Base-by-base conservation (phyloP, 2,888 invertebrate species). In the Dryocosmus kuriphilus region DNA sequence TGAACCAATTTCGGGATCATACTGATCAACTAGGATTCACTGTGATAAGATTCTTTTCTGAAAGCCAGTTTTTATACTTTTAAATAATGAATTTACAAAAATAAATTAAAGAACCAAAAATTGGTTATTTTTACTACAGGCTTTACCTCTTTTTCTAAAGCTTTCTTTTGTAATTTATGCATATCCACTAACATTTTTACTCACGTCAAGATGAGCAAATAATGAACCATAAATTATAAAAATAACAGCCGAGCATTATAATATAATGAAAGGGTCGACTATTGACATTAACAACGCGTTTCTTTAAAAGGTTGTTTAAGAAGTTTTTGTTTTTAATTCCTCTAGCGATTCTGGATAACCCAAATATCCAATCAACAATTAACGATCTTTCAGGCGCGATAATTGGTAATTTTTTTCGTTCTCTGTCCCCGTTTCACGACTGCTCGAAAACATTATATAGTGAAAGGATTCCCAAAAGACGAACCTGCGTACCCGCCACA, bases 401-500 rank as follows among this genome's bases (percentile, higher is more conserved):
- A 61, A 75, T 46, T 61, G 38, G 75, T 27, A 7, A 41, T 62
- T 60, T 63, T 61, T 61, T 63, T 75, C 16, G 19, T 19, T 30
- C 62, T 75, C n/a, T 38, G 62, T 27, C 41, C 46, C 67, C 19
- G 30, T 51, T 41, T 46, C 41, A 41, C 24, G 19, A 24, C 67
- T 27, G 32, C 19, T 76, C 32, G 67, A 30, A 11, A 41, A 24
- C 32, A 65, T 76, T 67, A 16, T 16, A 32, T 32, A 60, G 65
- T 65, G 76, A 65, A 76, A 76, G 63, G 32, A 57, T 76, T 55
- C n/a, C 35, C 19, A 61, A 65, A 77, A 16, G 65, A 88, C 88
- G 75, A 85, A 96, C 96, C 96, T 91, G 97, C 95, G 90, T 96
- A 97, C 74, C 97, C 98, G 32, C 98, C 98, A 90, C 98, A 98